These are phyloP conservation scores for Aspiorhynchus laticeps DNA, from an alignment of 2,113 vertebrate species.

Conservation along the genomic window DNA sequence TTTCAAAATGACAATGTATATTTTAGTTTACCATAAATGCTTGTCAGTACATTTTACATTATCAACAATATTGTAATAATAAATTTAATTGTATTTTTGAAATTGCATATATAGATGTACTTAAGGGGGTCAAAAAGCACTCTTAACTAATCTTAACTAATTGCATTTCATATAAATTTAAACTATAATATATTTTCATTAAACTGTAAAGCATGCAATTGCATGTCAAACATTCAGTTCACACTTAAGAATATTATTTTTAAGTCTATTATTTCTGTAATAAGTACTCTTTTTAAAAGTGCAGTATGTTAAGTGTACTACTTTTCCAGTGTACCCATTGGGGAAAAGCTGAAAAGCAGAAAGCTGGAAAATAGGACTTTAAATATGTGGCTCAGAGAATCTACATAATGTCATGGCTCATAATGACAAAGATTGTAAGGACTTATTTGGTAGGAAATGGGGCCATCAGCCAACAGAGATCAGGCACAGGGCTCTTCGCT, in stretches of 20 bases:
- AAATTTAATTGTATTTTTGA: neutral
- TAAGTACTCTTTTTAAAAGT: neutral
- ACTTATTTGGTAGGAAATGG: constrained; percentile 67
- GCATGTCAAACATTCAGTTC: neutral
- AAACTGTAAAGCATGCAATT: neutral
- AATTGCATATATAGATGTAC: too few species aligned
- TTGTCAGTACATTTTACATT: neutral
- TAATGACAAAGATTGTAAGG: constrained; percentile 37
- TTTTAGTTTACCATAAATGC: too few species aligned
- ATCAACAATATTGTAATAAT: neutral
- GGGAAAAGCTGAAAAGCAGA: neutral
- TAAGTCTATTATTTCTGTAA: neutral
- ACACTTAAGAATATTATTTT: neutral
- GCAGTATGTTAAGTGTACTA: neutral
- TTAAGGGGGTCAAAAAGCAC: too few species aligned
- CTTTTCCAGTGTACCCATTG: neutral
- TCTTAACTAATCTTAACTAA: too few species aligned
- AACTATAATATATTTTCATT: neutral
- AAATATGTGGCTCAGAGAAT: neutral
- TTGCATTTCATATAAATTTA: too few species aligned
- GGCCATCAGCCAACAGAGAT: constrained; percentile 62
- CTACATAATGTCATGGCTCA: constrained; percentile 44
- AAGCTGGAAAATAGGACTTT: neutral
- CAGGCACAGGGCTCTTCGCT: constrained; percentile 48
- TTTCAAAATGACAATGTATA: neutral